phyloP scores from a whole-genome alignment of 2,113 vertebrate species.

The Entosphenus tridentatus region DNA sequence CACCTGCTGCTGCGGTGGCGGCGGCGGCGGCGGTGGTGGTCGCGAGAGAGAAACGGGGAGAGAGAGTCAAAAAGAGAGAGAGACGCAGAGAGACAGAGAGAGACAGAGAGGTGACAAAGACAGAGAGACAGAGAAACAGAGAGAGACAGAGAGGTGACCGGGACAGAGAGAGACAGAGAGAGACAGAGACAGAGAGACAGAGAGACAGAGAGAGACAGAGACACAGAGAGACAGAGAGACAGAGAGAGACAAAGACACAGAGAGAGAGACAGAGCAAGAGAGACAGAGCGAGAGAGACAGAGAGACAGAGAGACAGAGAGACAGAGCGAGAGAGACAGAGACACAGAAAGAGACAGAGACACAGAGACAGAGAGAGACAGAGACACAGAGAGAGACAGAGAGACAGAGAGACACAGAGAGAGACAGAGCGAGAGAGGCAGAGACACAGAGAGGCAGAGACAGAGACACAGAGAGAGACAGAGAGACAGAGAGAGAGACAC shows the following conservation, averaged over 20 bases:
- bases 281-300: neutral
- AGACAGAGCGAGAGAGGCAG: neutral
- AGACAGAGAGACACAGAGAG: neutral
- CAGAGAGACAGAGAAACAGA: no score
- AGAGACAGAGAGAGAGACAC: neutral
- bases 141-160: no score
- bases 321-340: neutral
- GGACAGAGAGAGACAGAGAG: no score
- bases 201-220: no score
- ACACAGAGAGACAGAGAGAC: no score
- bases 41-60: no score
- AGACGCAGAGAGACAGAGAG: no score
- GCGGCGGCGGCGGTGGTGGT: no score
- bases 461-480: neutral
- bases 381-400: neutral
- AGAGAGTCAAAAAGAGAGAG: no score
- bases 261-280: neutral
- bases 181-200: no score
- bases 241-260: no score
- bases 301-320: neutral
- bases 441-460: neutral
- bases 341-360: neutral
- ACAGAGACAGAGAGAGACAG: neutral
- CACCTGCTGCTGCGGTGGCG: conserved; percentile 20
- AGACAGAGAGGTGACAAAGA: no score